phyloP scores from a whole-genome alignment of 2,797 vertebrate species.

The Scarus forsteni region DNA sequence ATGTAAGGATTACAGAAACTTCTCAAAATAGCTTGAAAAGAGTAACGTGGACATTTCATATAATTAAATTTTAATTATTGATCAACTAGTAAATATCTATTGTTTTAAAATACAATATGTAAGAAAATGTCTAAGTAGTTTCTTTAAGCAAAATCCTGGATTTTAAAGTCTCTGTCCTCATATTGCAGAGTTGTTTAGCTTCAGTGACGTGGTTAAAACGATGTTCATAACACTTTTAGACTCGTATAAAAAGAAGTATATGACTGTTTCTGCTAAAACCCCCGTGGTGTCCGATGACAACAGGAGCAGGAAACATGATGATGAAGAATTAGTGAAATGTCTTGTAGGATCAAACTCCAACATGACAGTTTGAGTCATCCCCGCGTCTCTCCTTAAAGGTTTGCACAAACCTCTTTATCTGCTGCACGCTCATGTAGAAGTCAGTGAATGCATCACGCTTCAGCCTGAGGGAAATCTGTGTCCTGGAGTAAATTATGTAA shows the following conservation, averaged over 20 bases:
- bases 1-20: too few species aligned
- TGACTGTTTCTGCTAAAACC: background rate
- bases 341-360: background rate
- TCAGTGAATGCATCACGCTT: conserved; percentile 25
- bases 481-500: conserved; percentile 33
- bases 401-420: conserved; percentile 9
- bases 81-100: too few species aligned
- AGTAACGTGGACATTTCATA: too few species aligned
- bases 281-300: conserved; percentile 1
- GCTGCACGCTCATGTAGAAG: background rate
- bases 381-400: background rate
- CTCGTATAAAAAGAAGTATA: background rate
- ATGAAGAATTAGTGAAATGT: conserved; percentile 15
- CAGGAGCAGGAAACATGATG: background rate
- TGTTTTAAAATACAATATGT: too few species aligned
- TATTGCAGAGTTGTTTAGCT: background rate
- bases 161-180: background rate
- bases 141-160: too few species aligned
- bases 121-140: too few species aligned
- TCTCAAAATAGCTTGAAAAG: too few species aligned
- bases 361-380: conserved; percentile 19
- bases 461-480: conserved; percentile 29
- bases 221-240: background rate
- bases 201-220: background rate
- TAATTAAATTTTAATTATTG: too few species aligned